A percentile compares a stretch with the other conserved stretches of the same genome.
phyloP scores from a whole-genome alignment of 2,113 vertebrate genomes.

The Podocnemis expansa region DNA sequence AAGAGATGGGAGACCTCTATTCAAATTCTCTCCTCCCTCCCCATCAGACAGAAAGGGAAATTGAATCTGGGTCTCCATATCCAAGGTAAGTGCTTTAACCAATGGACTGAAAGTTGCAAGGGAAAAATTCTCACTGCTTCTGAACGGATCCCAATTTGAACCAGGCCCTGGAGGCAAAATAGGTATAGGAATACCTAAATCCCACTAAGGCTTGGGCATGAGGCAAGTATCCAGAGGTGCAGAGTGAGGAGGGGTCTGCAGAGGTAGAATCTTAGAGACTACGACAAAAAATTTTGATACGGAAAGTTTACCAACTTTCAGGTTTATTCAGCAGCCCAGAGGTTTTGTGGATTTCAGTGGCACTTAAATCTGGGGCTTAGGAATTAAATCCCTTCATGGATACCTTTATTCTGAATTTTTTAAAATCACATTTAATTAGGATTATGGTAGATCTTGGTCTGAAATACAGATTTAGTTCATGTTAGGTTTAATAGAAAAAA shows the following conservation, averaged over 20 bases:
- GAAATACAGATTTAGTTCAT: neutral
- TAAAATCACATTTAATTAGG: neutral
- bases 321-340: neutral
- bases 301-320: neutral
- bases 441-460: neutral
- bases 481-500: neutral
- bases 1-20: too few species aligned
- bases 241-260: neutral
- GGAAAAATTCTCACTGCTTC: neutral
- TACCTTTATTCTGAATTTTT: too few species aligned
- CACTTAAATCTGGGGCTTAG: neutral
- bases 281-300: neutral
- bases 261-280: neutral
- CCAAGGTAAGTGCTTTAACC: neutral
- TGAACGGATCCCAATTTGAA: neutral
- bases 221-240: neutral
- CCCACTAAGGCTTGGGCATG: neutral
- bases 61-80: neutral
- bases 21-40: too few species aligned
- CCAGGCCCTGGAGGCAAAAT: neutral
- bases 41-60: neutral
- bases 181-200: neutral
- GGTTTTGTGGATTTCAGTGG: neutral
- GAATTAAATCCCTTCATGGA: too few species aligned
- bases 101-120: neutral